phyloP scores from a whole-genome alignment of 2,797 vertebrate genomes.

The Astyanax mexicanus region DNA sequence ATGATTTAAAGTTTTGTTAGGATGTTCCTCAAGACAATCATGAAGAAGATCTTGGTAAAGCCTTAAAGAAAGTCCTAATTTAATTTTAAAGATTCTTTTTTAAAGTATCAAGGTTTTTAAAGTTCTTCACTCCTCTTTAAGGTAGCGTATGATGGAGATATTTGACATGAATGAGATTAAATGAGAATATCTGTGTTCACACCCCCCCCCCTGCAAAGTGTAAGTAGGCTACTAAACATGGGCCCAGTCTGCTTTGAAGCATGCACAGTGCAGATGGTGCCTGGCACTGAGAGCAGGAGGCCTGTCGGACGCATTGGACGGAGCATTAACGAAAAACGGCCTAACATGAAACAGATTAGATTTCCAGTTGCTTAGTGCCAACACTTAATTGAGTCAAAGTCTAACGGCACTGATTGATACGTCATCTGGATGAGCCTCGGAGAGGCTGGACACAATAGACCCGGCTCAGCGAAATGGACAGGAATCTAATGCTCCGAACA shows the following conservation, averaged over 20 bases:
- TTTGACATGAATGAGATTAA: not conserved
- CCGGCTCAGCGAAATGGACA: constrained; percentile 29
- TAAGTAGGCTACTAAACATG: not conserved
- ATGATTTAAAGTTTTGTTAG: no score
- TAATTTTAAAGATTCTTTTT: no score
- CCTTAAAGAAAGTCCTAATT: no score
- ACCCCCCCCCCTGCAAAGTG: not conserved
- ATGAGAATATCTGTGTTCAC: not conserved
- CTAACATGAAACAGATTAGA: constrained; percentile 53
- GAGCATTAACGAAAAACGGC: constrained; percentile 39
- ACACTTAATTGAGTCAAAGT: constrained; percentile 58
- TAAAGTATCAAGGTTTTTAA: no score
- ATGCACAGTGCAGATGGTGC: constrained; percentile 13
- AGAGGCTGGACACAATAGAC: constrained; percentile 7
- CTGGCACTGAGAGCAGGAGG: constrained; percentile 20
- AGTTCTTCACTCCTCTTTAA: no score
- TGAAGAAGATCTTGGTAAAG: no score
- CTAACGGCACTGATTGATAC: constrained; percentile 56
- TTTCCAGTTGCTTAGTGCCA: constrained; percentile 55
- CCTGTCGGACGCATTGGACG: constrained; percentile 34
- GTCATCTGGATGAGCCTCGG: constrained; percentile 30
- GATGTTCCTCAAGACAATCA: no score
- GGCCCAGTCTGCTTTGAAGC: not conserved
- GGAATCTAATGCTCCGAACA: constrained; percentile 40
- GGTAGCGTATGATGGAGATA: not conserved